Evolutionary conservation across 2,797 vertebrate genomes (phyloP).

Genomic region (Phoxinus dragarum): DNA sequence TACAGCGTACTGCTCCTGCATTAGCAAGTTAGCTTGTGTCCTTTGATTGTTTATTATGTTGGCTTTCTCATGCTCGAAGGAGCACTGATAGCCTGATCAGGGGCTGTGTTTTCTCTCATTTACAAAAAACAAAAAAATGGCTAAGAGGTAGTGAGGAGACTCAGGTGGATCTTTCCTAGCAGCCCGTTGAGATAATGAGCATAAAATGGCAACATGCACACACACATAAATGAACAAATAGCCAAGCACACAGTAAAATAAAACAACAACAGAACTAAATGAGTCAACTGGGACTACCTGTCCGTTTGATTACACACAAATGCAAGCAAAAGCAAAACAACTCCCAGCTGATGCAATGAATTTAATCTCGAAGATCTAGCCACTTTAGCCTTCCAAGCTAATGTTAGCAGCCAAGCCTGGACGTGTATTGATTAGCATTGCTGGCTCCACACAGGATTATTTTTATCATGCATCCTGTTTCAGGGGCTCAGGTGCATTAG

Average conservation of each 20-base stretch:
- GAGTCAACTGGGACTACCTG: constrained; percentile 40
- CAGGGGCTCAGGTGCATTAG: constrained; percentile 17
- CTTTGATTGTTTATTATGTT: constrained; percentile 39
- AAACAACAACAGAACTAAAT: constrained; percentile 31
- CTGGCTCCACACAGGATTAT: constrained; percentile 23
- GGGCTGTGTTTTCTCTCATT: constrained; percentile 28
- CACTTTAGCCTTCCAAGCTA: constrained; percentile 28
- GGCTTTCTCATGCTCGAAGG: constrained; percentile 9
- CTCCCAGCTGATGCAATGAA: constrained; percentile 13
- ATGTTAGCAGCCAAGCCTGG: constrained; percentile 13
- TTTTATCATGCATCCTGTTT: constrained; percentile 27
- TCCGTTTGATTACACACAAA: constrained; percentile 39
- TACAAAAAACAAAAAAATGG: constrained; percentile 49
- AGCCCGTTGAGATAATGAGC: constrained; percentile 51
- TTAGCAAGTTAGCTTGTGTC: constrained; percentile 34
- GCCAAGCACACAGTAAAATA: constrained; percentile 29
- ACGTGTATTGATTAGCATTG: constrained; percentile 35
- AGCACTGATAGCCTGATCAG: constrained; percentile 10
- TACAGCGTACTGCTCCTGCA: not conserved
- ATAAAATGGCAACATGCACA: constrained; percentile 21
- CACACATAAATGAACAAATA: constrained; percentile 29
- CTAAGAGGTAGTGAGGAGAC: constrained; percentile 14
- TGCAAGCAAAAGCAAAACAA: constrained; percentile 10
- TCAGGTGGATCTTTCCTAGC: constrained; percentile 49
- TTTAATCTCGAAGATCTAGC: constrained; percentile 18